phyloP scores from a whole-genome alignment of 2,888 invertebrate genomes.

The Neria commutata region DNA sequence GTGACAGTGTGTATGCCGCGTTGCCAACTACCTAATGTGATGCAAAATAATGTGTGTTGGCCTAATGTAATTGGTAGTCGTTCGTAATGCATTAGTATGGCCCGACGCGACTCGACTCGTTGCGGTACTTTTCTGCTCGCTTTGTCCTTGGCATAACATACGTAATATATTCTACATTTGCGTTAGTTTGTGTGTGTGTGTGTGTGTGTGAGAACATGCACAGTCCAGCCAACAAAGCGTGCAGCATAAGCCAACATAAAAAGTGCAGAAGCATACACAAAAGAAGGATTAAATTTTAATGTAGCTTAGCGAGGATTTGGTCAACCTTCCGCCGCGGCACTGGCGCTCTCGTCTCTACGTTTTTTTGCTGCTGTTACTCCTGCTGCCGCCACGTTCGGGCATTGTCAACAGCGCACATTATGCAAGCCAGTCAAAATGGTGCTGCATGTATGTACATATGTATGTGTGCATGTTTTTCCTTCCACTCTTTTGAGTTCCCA shows the following conservation, averaged over 20 bases:
- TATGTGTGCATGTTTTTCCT: too few species aligned
- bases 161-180: too few species aligned
- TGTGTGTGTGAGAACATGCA: not conserved
- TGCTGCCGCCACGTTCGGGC: not conserved
- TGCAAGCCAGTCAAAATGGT: not conserved
- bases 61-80: not conserved
- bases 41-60: not conserved
- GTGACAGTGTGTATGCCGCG: too few species aligned
- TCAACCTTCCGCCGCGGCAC: not conserved
- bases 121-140: not conserved
- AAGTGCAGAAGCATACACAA: not conserved
- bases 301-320: slow-evolving; percentile 2
- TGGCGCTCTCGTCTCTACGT: not conserved
- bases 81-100: not conserved
- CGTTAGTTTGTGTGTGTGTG: too few species aligned
- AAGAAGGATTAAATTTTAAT: slow-evolving; percentile 11
- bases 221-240: not conserved
- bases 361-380: not conserved
- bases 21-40: not conserved
- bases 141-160: too few species aligned
- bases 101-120: too few species aligned
- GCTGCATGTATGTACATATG: not conserved
- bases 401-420: not conserved
- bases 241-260: not conserved
- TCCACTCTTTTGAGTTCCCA: too few species aligned